Evolutionary conservation across 64 coral and sea anemone species (phyloP).

Genomic region (Porites lutea): DNA sequence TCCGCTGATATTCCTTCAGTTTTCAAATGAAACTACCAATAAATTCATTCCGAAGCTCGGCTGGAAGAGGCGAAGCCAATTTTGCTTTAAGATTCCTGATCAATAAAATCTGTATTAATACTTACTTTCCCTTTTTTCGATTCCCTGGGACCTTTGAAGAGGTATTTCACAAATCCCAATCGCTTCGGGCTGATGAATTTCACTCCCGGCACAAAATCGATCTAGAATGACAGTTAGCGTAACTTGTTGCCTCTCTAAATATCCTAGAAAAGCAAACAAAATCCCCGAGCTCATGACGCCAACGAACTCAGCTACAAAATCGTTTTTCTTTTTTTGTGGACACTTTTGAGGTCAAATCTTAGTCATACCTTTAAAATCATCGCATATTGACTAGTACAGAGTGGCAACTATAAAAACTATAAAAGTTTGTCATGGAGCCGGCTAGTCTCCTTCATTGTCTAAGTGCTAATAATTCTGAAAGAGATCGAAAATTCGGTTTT

Average conservation of each 20-base stretch:
- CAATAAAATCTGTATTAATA: background rate
- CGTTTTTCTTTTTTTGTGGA: background rate
- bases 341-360: constrained; percentile 8
- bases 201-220: too few species aligned
- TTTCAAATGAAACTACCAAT: too few species aligned
- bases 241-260: background rate
- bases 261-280: constrained; percentile 14
- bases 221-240: background rate
- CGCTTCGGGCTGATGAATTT: too few species aligned
- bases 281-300: background rate
- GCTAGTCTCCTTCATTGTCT: too few species aligned
- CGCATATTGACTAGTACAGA: background rate
- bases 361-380: background rate
- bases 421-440: too few species aligned
- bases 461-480: too few species aligned
- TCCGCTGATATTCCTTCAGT: too few species aligned
- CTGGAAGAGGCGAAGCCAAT: too few species aligned
- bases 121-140: background rate
- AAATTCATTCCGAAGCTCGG: too few species aligned
- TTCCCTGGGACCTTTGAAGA: background rate
- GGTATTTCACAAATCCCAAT: too few species aligned
- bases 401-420: background rate
- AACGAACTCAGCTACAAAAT: background rate
- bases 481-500: too few species aligned
- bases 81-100: background rate